Evolutionary conservation across 1,140 invertebrate species (phyloP).

Genomic region (Pogonomyrmex californicus): DNA sequence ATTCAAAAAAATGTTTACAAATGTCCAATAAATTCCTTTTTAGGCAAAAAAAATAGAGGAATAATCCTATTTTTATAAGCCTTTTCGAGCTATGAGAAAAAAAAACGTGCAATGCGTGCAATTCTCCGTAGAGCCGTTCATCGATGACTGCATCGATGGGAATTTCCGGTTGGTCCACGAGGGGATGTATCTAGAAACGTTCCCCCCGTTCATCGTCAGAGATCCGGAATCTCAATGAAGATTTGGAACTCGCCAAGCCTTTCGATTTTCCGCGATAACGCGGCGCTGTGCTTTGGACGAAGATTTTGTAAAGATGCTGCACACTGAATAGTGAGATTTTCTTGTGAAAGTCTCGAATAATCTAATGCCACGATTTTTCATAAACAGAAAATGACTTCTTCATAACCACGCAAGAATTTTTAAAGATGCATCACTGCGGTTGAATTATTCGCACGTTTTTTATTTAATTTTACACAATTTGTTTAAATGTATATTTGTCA

Average conservation of each 20-base stretch:
- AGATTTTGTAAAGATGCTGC: constrained; percentile 19
- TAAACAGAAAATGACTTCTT: constrained; percentile 52
- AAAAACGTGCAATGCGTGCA: not conserved
- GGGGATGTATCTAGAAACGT: constrained; percentile 3
- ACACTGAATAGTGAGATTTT: constrained; percentile 14
- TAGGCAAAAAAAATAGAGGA: not conserved
- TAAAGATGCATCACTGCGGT: constrained; percentile 6
- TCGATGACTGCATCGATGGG: constrained; percentile 24
- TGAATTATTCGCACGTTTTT: not conserved
- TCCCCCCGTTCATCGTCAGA: not conserved
- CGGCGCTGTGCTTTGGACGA: not conserved
- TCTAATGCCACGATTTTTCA: constrained; percentile 12
- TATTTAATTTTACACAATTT: constrained; percentile 23
- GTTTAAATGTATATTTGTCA: constrained; percentile 6
- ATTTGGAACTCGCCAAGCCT: constrained; percentile 3
- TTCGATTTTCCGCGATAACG: not conserved
- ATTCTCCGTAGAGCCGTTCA: constrained; percentile 28
- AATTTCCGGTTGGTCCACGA: constrained; percentile 15
- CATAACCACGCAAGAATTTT: constrained; percentile 9
- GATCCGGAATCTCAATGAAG: constrained; percentile 38
- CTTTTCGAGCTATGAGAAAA: constrained; percentile 7
- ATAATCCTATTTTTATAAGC: constrained; percentile 34
- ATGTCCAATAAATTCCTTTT: not conserved
- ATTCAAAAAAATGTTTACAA: not conserved
- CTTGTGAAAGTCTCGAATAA: constrained; percentile 10